Evolutionary conservation across 2,888 invertebrate species (phyloP).

Genomic region (Chirona hameri): DNA sequence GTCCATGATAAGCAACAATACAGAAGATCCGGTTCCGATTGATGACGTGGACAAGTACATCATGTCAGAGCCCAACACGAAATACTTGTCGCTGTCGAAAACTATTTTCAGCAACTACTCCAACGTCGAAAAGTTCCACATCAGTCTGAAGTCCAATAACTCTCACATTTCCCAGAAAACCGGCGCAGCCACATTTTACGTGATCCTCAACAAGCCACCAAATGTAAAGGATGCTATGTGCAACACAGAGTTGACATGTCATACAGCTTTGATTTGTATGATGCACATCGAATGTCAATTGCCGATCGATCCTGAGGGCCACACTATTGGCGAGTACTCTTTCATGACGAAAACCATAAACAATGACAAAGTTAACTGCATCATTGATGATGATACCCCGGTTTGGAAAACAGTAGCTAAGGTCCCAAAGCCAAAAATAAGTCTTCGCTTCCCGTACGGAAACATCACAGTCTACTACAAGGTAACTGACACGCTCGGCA

Average conservation of each 20-base stretch:
- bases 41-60: not conserved
- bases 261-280: not conserved
- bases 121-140: not conserved
- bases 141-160: not conserved
- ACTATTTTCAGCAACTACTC: not conserved
- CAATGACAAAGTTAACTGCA: too few relatives aligned
- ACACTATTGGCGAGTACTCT: not conserved
- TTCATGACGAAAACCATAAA: not conserved
- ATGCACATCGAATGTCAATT: not conserved
- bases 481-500: not conserved
- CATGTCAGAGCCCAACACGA: not conserved
- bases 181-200: not conserved
- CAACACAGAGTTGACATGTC: not conserved
- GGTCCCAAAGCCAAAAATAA: not conserved
- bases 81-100: not conserved
- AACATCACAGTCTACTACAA: not conserved
- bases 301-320: not conserved
- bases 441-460: not conserved
- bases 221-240: not conserved
- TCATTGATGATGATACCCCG: too few relatives aligned
- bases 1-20: not conserved
- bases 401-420: not conserved
- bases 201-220: conserved; percentile 5
- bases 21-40: not conserved
- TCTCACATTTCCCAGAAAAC: not conserved